Conservation (phyloP, 2,888 invertebrate genomes). For the Augiades crinisus region DNA sequence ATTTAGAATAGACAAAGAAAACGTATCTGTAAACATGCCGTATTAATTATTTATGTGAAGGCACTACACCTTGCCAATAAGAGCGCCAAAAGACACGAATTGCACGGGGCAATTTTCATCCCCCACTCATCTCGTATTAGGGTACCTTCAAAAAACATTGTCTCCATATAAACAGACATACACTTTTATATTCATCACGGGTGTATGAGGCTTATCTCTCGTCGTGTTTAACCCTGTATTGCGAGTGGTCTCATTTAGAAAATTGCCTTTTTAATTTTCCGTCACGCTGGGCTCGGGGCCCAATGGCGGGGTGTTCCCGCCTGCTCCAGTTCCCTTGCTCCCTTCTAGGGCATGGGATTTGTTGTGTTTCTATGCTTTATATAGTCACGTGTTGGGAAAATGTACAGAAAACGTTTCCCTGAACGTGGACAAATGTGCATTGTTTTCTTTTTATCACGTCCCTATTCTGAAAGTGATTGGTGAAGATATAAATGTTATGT, state of each 20-base stretch:
- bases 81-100: constrained; percentile 1
- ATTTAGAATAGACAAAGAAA: too few species aligned
- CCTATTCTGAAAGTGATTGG: too few species aligned
- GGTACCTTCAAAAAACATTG: background rate
- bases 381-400: constrained; percentile 8
- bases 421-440: too few species aligned
- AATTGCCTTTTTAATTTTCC: constrained; percentile 74
- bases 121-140: constrained; percentile 3
- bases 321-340: constrained; percentile 34
- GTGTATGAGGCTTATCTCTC: constrained; percentile 34
- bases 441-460: too few species aligned
- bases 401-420: background rate
- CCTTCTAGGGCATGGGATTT: constrained; percentile 17
- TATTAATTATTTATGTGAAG: too few species aligned
- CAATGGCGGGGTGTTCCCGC: constrained; percentile 34
- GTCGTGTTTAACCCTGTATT: constrained; percentile 45
- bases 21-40: too few species aligned
- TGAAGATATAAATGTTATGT: too few species aligned
- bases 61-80: background rate
- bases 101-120: constrained; percentile 4
- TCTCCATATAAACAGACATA: background rate
- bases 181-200: constrained; percentile 1
- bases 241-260: constrained; percentile 60
- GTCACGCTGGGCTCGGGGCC: constrained; percentile 46
- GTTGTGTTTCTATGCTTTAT: constrained; percentile 1